Conservation (phyloP, 2,797 vertebrate genomes). For the Phoeniculus purpureus region DNA sequence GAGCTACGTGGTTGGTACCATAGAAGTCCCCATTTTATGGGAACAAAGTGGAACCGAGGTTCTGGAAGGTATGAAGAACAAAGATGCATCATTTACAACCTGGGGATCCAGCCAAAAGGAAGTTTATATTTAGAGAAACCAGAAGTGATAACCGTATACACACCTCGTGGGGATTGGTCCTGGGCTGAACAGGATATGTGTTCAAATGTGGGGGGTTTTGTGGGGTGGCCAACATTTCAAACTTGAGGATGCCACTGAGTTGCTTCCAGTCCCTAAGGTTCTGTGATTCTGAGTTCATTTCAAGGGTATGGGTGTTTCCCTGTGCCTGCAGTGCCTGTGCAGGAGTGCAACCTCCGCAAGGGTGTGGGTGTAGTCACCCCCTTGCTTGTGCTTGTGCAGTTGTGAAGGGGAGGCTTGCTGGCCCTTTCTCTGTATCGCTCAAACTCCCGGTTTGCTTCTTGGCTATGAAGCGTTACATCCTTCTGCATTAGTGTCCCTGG, state of each 20-base stretch:
- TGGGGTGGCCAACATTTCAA: neutral
- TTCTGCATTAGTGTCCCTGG: neutral
- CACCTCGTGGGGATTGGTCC: too few relatives aligned
- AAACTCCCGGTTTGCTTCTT: neutral
- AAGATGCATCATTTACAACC: neutral
- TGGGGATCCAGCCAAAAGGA: neutral
- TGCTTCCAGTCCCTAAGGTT: too few relatives aligned
- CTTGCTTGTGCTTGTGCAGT: neutral
- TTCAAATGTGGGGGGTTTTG: neutral
- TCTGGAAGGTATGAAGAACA: neutral
- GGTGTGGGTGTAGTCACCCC: neutral
- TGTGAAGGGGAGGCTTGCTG: neutral
- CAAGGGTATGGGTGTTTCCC: neutral
- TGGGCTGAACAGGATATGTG: too few relatives aligned
- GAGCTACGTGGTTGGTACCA: neutral
- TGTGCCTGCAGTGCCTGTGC: neutral
- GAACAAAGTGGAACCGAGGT: neutral
- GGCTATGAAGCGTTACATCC: neutral
- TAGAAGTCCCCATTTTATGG: conserved; percentile 29
- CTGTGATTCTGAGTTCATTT: neutral
- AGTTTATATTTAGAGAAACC: neutral
- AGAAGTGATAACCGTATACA: too few relatives aligned
- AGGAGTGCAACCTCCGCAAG: neutral
- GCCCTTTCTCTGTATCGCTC: neutral
- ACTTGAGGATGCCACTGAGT: neutral